phyloP scores from a whole-genome alignment of 1,140 invertebrate genomes.

The Adoxophyes honmai region DNA sequence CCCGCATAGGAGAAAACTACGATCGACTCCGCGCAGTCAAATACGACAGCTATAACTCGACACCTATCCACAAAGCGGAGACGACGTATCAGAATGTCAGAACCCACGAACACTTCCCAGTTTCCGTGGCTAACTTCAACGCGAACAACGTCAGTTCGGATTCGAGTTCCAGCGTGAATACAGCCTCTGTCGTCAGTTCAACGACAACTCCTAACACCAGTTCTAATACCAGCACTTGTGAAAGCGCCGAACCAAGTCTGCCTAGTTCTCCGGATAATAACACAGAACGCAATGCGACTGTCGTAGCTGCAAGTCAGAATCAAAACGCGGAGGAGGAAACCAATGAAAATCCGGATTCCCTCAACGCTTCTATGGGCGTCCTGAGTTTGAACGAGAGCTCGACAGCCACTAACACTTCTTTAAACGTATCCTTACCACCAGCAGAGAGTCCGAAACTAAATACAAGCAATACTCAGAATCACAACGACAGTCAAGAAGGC shows the following conservation, averaged over 20 bases:
- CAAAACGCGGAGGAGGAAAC: conserved; percentile 37
- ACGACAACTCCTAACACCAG: conserved; percentile 66
- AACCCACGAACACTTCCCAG: conserved; percentile 44
- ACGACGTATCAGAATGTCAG: conserved; percentile 58
- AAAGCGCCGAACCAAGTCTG: conserved; percentile 67
- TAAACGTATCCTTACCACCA: conserved; percentile 61
- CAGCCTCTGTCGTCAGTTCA: conserved; percentile 58
- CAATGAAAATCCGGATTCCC: conserved; percentile 40
- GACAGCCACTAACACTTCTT: conserved; percentile 64
- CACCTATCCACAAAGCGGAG: conserved; percentile 43
- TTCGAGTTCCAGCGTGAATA: conserved; percentile 69
- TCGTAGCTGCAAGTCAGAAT: conserved; percentile 30
- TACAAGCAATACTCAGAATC: conserved; percentile 34
- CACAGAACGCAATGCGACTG: conserved; percentile 51
- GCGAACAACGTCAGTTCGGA: conserved; percentile 57
- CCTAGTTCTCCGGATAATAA: conserved; percentile 67
- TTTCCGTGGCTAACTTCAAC: conserved; percentile 43
- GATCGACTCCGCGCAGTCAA: conserved; percentile 47
- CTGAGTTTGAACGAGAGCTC: conserved; percentile 63
- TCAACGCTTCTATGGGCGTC: conserved; percentile 57
- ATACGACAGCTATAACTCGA: conserved; percentile 49
- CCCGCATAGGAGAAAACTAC: conserved; percentile 42
- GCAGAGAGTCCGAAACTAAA: conserved; percentile 59
- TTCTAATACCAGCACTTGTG: conserved; percentile 63
- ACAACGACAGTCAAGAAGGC: conserved; percentile 38